Evolutionary conservation across 1,140 invertebrate genomes (phyloP), one percentile per base, ranked within the genome.

Genomic region (Zaprionus gabonicus): DNA sequence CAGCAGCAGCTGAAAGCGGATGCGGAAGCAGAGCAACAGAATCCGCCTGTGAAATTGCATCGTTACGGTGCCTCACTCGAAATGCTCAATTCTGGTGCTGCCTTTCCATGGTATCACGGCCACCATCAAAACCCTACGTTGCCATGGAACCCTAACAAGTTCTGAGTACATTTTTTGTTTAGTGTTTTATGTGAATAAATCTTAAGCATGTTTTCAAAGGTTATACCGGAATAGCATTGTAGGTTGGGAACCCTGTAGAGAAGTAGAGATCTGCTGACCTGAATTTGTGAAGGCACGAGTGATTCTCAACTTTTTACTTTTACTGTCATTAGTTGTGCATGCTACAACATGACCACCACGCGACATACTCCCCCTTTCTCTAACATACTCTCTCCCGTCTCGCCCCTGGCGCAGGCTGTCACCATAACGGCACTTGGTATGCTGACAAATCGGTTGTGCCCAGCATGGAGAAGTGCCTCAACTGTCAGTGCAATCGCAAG

Each of bases 391-490:
- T 31, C 9, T 36, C 9, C 12, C 28, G 15, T 20, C 20, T 27
- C 7, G 34, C 3, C 10, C 4, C 23, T 55, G 15, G 17, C 93
- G 46, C 91, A 95, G 95, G 94, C 60, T 97, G 96, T 91, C 94
- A 94, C 87, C 96, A 96, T 88, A 95, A 95, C 80, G 95, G 95
- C 27, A 94, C 94, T 44, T 94, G 94, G 91, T 95, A 95, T 85
- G 93, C 94, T n/a, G 95, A 95, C 83, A 95, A 95, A 46, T 93
- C 93, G 13, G 78, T 93, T 49, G 96, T 97, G 67, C 84, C 93
- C 67, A 96, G 96, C 55, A 93, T 94, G 36, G 96, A 97, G 86
- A 95, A 96, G 13, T 98, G 97, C 91, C 93, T 98, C 31, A 95
- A 95, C 70, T 98, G 97, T 93, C 95, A 94, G 69, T 97, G 97